Conservation (phyloP, 2,888 invertebrate species). For the Rotaria magnacalcarata region DNA sequence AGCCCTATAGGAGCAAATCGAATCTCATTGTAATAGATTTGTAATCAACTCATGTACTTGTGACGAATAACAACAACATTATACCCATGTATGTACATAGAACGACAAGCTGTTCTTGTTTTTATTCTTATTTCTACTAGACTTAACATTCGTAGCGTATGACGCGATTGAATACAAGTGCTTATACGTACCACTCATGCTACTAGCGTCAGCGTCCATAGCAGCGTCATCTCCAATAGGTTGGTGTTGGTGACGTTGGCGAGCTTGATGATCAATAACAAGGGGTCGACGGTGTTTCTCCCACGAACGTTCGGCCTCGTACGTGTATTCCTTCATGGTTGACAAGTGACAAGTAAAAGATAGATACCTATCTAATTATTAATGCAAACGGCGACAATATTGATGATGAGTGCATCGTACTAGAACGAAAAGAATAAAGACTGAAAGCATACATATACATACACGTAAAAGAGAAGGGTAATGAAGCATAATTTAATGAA, state of each 20-base stretch:
- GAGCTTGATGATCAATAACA: not conserved
- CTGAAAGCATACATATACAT: not conserved
- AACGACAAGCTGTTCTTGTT: not conserved
- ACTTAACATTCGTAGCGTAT: not conserved
- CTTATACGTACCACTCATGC: not conserved
- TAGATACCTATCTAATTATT: slow-evolving; percentile 14
- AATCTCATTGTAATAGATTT: slow-evolving; percentile 3
- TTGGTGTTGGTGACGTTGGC: not conserved
- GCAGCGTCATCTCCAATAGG: not conserved
- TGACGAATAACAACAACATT: not conserved
- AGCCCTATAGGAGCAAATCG: not conserved
- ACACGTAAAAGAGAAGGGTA: not conserved
- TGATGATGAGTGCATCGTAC: slow-evolving; percentile 1
- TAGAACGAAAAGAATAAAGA: slow-evolving; percentile 6
- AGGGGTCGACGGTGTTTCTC: not conserved
- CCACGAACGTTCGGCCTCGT: not conserved
- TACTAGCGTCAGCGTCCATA: not conserved
- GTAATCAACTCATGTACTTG: slow-evolving; percentile 7
- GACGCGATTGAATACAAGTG: not conserved
- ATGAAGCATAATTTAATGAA: not conserved
- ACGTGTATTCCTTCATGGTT: not conserved
- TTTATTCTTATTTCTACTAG: not conserved
- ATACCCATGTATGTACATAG: not conserved
- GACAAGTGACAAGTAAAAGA: not conserved
- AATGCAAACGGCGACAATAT: not conserved